Percentiles rank a stretch among this genome's conserved stretches.
phyloP scores from a whole-genome alignment of 2,797 vertebrate genomes.

The Microctenopoma stevenorrisi region DNA sequence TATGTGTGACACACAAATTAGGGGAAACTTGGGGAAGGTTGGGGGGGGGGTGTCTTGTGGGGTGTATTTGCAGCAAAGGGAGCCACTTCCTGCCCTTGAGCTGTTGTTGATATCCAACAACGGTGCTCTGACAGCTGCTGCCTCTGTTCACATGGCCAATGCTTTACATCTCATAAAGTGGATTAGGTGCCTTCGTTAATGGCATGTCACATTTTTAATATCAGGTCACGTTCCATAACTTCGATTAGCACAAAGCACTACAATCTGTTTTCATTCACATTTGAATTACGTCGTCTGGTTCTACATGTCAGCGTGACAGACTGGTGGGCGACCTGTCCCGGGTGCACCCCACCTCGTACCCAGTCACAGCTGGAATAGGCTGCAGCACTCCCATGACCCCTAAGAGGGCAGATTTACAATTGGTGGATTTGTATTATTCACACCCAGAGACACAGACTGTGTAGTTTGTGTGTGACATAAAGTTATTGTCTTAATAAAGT shows the following conservation, averaged over 20 bases:
- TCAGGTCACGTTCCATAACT: not conserved
- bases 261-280: not conserved
- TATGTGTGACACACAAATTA: constrained; percentile 16
- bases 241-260: no score
- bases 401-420: no score
- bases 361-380: no score
- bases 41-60: constrained; percentile 28
- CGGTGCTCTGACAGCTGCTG: constrained; percentile 60
- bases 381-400: no score
- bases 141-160: constrained; percentile 64
- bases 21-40: constrained; percentile 6
- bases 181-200: constrained; percentile 63
- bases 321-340: no score
- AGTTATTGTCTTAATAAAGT: not conserved
- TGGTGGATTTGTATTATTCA: no score
- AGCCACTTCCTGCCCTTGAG: constrained; percentile 81
- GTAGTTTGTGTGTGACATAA: not conserved
- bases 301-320: no score
- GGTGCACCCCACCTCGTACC: no score
- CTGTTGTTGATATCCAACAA: constrained; percentile 82
- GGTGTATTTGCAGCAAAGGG: constrained; percentile 71
- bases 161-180: constrained; percentile 61
- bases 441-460: no score
- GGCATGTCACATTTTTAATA: not conserved
- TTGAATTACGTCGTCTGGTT: not conserved